A percentile compares a stretch with the other conserved stretches of the same genome.
These are phyloP conservation scores for Synergus umbraculus DNA, from an alignment of 2,888 invertebrate genomes.

Conservation along the genomic window DNA sequence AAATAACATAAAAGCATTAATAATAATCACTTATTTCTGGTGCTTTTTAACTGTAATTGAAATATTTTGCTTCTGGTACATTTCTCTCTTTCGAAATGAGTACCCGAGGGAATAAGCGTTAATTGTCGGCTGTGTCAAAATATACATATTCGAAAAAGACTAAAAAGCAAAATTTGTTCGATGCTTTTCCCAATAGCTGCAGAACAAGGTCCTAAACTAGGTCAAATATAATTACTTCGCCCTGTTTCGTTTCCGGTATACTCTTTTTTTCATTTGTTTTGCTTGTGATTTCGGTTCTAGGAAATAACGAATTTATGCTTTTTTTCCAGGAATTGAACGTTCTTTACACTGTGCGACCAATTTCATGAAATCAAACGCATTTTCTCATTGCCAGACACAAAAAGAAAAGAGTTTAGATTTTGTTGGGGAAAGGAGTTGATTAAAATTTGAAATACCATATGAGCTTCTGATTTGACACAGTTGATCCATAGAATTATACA, in stretches of 20 bases:
- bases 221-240: slow-evolving; percentile 34
- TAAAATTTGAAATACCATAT: not conserved
- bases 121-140: slow-evolving; percentile 3
- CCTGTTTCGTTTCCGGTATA: slow-evolving; percentile 4
- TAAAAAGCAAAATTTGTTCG: not conserved
- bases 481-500: not conserved
- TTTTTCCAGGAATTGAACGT: not conserved
- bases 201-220: slow-evolving; percentile 1
- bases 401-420: not conserved
- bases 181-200: not conserved
- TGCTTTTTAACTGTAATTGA: not conserved
- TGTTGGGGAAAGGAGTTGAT: not conserved
- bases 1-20: not conserved
- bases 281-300: not conserved
- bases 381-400: not conserved
- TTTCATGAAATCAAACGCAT: not conserved
- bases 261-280: not conserved
- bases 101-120: not conserved
- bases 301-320: not conserved
- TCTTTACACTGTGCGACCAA: not conserved
- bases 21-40: not conserved
- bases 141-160: slow-evolving; percentile 4
- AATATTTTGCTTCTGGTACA: not conserved
- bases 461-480: no score
- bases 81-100: not conserved